Percentiles rank a stretch among this genome's conserved stretches.
These are phyloP conservation scores for Villa cingulata DNA, from an alignment of 2,888 invertebrate genomes.

Conservation along the genomic window DNA sequence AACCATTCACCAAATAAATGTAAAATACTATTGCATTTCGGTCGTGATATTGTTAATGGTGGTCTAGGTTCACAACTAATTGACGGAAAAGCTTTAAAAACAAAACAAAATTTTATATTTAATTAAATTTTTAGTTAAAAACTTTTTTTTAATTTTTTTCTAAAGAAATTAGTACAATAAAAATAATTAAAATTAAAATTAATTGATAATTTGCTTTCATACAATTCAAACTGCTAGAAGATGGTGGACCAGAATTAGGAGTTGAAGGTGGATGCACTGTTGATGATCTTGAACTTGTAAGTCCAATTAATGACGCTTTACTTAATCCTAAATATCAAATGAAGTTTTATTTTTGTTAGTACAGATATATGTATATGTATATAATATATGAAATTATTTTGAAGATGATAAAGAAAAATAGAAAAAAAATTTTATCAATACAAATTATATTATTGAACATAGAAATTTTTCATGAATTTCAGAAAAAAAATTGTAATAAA, in stretches of 20 bases:
- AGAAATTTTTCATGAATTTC: too few relatives aligned
- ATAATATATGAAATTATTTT: too few relatives aligned
- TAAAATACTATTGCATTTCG: conserved; percentile 88
- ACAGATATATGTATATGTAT: too few relatives aligned
- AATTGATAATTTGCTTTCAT: conserved; percentile 21
- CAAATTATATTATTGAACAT: too few relatives aligned
- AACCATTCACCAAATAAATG: conserved; percentile 95
- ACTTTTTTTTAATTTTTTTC: too few relatives aligned
- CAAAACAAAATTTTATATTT: background rate
- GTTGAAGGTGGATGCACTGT: conserved; percentile 51
- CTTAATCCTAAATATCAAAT: conserved; percentile 50
- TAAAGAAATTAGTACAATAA: conserved; percentile 7
- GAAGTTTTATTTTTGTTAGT: too few relatives aligned
- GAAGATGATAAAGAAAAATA: too few relatives aligned
- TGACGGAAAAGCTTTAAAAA: conserved; percentile 45
- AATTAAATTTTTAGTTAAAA: background rate
- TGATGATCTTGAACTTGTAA: conserved; percentile 58
- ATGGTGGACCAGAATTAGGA: conserved; percentile 57
- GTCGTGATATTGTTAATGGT: conserved; percentile 60
- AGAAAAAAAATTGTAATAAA: too few relatives aligned
- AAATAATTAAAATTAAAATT: background rate
- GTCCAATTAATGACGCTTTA: conserved; percentile 64
- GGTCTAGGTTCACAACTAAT: conserved; percentile 47
- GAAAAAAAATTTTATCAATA: too few relatives aligned
- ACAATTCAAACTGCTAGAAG: conserved; percentile 53